Base-by-base conservation (phyloP, 2,888 invertebrate species). In the Caenorhabditis wallacei region DNA sequence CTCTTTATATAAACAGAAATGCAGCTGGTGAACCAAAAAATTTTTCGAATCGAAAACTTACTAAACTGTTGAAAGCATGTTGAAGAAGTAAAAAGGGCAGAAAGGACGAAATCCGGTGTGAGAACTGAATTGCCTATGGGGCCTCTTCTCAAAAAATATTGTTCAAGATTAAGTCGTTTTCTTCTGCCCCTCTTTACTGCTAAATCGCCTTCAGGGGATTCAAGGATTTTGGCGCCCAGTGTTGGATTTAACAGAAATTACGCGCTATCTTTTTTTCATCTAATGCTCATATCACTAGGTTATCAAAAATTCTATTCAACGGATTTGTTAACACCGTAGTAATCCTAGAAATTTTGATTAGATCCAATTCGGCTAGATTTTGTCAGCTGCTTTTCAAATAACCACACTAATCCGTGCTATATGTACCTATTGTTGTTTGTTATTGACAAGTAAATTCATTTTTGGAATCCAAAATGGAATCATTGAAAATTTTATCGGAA, bases 161-260 rank as follows among this genome's bases (percentile, higher is more conserved):
- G 76, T 69, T 51, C 59, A 46, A 69, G 68, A 75, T 59, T 75
- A 75, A 51, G 66, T 24, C 74, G 51, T 59, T 48, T 57, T 51
- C 54, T 24, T 43, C 26, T n/a, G 11, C 54, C 5, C 30, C 37
- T 57, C 18, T 56, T 46, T 48, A 30, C 56, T 64, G 53, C 22
- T 22, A 66, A 75, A 48, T 75, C 68, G 66, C 37, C 61, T 76
- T 69, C 68, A 68, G 61, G 68, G 76, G 68, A 68, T 76, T 76
- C 76, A 3, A 46, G 16, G 40, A 40, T 40, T 40, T 40, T 22
- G n/a, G 37, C n/a, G 35, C 30, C 26, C 16, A 13, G 16, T 40
- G 13, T 40, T 40, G 4, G 40, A 5, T 40, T 40, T 40, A n/a
- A n/a, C n/a, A n/a, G n/a, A n/a, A n/a, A n/a, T n/a, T n/a, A n/a